Percentiles rank a stretch among this genome's conserved stretches.
These are phyloP conservation scores for Torymus aiolomorphi DNA, from an alignment of 2,888 invertebrate species.

Conservation along the genomic window DNA sequence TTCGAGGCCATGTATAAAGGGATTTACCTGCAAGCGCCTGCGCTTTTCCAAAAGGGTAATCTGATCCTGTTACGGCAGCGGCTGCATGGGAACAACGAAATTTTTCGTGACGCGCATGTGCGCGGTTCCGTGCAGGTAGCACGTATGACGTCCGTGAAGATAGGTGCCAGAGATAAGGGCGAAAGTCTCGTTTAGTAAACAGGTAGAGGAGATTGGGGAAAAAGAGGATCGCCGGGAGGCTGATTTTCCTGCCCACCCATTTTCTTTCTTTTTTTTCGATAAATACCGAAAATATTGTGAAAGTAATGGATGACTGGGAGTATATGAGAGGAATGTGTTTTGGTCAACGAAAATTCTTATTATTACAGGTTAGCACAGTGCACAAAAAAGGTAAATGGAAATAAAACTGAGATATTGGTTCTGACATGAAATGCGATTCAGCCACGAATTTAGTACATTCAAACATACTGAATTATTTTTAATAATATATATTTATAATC, in stretches of 20 bases:
- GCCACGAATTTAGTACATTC: no score
- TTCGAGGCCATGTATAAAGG: conserved; percentile 7
- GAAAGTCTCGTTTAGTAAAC: conserved; percentile 45
- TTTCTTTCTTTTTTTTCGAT: conserved; percentile 8
- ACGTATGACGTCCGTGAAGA: conserved; percentile 72
- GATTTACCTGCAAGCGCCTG: conserved; percentile 46
- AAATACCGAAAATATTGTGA: conserved; percentile 40
- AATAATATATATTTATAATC: no score
- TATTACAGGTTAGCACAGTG: no score
- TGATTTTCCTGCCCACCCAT: not conserved
- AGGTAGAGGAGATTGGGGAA: conserved; percentile 13
- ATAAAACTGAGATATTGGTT: no score
- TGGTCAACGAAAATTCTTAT: not conserved
- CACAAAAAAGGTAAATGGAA: no score
- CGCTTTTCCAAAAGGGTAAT: conserved; percentile 69
- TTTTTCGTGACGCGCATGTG: conserved; percentile 52
- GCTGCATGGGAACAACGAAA: conserved; percentile 59
- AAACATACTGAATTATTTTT: no score
- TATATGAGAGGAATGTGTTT: not conserved
- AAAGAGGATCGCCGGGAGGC: not conserved
- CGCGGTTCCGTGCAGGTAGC: conserved; percentile 25
- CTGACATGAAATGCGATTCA: no score
- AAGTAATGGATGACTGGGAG: not conserved
- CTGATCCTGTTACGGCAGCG: conserved; percentile 73
- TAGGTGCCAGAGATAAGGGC: conserved; percentile 70